A percentile compares a stretch with the other conserved stretches of the same genome.
These are phyloP conservation scores for Barypeithes pellucidus DNA, from an alignment of 2,888 invertebrate species.

Conservation along the genomic window DNA sequence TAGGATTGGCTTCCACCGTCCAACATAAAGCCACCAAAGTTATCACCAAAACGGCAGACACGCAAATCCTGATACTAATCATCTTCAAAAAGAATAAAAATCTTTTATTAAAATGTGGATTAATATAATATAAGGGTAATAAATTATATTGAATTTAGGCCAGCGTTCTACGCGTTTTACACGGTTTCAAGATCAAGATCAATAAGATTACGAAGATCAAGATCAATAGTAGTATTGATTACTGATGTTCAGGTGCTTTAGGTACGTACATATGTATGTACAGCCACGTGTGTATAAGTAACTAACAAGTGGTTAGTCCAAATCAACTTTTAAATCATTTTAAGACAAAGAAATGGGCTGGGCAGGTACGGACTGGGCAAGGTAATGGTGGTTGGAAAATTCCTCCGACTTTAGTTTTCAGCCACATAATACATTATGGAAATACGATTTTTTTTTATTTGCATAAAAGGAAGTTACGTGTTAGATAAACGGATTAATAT, in stretches of 20 bases:
- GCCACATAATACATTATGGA: not conserved
- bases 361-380: conserved; percentile 47
- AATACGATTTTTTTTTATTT: not conserved
- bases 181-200: conserved; percentile 14
- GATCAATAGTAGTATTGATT: conserved; percentile 27
- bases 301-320: conserved; percentile 27
- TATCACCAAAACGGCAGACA: conserved; percentile 21
- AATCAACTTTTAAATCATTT: conserved; percentile 53
- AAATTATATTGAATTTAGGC: not conserved
- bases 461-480: not conserved
- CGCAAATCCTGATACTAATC: conserved; percentile 23
- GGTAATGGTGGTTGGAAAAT: conserved; percentile 16
- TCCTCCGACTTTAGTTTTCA: conserved; percentile 9
- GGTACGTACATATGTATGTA: conserved; percentile 14
- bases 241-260: conserved; percentile 7
- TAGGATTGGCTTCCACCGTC: conserved; percentile 39
- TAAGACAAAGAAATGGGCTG: conserved; percentile 50
- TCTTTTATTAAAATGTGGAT: not conserved
- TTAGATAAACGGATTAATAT: not conserved
- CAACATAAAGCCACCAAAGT: conserved; percentile 23
- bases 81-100: conserved; percentile 27
- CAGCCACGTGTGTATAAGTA: conserved; percentile 40
- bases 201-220: conserved; percentile 1
- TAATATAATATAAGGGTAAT: not conserved
- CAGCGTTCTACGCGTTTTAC: conserved; percentile 3